A percentile compares a stretch with the other conserved stretches of the same genome.
These are phyloP conservation scores for Drosophila punjabiensis DNA, from an alignment of 1,140 invertebrate species.

Conservation along the genomic window DNA sequence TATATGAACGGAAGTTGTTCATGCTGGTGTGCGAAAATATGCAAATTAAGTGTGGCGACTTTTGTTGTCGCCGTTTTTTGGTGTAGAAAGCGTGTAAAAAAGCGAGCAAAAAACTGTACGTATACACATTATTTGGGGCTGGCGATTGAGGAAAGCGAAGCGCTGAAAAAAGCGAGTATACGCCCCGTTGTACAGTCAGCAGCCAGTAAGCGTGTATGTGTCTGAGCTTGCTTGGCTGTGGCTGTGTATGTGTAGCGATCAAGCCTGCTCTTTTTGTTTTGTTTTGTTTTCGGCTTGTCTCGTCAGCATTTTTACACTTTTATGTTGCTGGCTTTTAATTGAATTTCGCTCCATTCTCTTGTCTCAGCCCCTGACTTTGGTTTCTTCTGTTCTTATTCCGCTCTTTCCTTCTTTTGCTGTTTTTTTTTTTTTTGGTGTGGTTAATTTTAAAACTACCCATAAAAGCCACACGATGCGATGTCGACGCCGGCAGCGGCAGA, in stretches of 20 bases:
- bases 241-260: constrained; percentile 31
- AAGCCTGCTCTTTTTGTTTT: constrained; percentile 47
- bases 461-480: constrained; percentile 69
- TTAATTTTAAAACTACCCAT: constrained; percentile 83
- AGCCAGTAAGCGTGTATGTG: constrained; percentile 27
- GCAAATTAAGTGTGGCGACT: constrained; percentile 81
- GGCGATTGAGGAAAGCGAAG: constrained; percentile 68
- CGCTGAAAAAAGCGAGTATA: constrained; percentile 75
- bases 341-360: constrained; percentile 63
- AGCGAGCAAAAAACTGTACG: constrained; percentile 55
- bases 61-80: constrained; percentile 59
- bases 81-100: constrained; percentile 78
- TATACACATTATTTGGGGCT: constrained; percentile 68
- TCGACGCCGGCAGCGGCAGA: constrained; percentile 4
- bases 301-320: constrained; percentile 75
- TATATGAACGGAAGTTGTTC: constrained; percentile 43
- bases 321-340: constrained; percentile 78
- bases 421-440: constrained; percentile 63
- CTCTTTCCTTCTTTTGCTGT: constrained; percentile 46
- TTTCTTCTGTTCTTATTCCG: constrained; percentile 39
- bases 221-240: not conserved
- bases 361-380: constrained; percentile 62
- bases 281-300: constrained; percentile 43
- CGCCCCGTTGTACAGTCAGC: constrained; percentile 77
- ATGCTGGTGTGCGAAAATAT: constrained; percentile 71